Evolutionary conservation across 2,888 invertebrate genomes (phyloP), one percentile per base, ranked within the genome.

Genomic region (Eupithecia tripunctaria): DNA sequence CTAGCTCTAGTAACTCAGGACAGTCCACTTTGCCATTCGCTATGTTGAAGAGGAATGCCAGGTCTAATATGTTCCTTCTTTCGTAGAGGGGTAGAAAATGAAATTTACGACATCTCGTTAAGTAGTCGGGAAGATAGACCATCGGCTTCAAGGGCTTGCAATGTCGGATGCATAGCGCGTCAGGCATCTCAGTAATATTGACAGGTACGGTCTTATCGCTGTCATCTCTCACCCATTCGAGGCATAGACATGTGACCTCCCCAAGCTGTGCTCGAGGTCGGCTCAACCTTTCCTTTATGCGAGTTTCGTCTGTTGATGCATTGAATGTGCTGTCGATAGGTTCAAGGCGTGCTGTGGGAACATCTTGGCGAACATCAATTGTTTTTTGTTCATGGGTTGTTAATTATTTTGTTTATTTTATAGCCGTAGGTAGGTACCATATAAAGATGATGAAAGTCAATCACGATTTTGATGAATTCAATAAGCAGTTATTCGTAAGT

Each of bases 201-300:
- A 79, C 82, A 82, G 80, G 80, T 78, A 81, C 81, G 72, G 76
- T 78, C 82, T 85, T 91, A 90, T 91, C 91, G 83, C 91, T 91
- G 91, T 92, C 92, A 92, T 92, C 91, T 89, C 81, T 78, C 82
- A 84, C 83, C 89, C 86, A 92, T 92, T 91, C 89, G 86, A 83
- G 80, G 86, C 83, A 88, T 87, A 88, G 91, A 90, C 88, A 84
- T 82, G 85, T 86, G 89, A 85, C 90, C 92, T 90, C 87, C 82
- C 82, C 85, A 82, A 82, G 82, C 82, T 80, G 79, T 75, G 76
- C 73, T 81, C 91, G 88, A 92, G 92, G 92, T 85, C 88, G 79
- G 77, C 83, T 84, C 83, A 84, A 86, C 89, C 88, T 89, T 88
- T 89, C 85, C 85, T 88, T 85, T 87, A 85, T 69, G 72, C 75